A percentile compares a stretch with the other conserved stretches of the same genome.
Evolutionary conservation across 2,888 invertebrate species (phyloP).

Genomic region (Cotesia congregata): DNA sequence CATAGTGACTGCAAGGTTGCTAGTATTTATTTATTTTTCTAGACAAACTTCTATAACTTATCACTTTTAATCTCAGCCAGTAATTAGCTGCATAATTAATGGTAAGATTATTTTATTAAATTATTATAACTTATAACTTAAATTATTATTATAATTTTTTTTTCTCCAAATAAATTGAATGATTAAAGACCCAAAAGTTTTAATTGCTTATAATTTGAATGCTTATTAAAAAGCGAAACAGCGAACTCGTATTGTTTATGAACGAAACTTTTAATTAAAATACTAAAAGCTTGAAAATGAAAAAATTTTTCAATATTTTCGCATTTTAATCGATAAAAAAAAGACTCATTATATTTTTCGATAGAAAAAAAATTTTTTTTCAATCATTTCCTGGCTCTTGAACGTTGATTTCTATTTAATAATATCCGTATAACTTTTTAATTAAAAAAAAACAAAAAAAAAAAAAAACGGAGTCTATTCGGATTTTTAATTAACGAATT

Average conservation of each 20-base stretch:
- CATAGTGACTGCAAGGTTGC: no score
- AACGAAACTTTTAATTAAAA: neutral
- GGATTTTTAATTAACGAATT: neutral
- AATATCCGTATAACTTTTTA: neutral
- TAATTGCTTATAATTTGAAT: neutral
- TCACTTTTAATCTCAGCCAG: no score
- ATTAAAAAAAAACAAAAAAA: neutral
- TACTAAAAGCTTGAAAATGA: neutral
- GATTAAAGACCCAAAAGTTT: neutral
- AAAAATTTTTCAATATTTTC: neutral
- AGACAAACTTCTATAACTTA: no score
- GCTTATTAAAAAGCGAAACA: no score
- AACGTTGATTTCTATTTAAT: neutral
- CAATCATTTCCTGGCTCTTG: neutral
- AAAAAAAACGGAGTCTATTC: neutral
- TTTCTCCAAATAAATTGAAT: neutral
- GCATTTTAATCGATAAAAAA: neutral
- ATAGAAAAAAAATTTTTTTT: neutral
- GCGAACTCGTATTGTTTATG: neutral
- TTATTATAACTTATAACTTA: no score
- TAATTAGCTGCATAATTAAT: no score
- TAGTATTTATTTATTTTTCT: no score
- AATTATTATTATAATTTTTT: no score
- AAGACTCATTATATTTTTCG: neutral
- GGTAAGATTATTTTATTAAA: no score